Percentiles rank a stretch among this genome's conserved stretches.
Conservation (phyloP, 1,140 invertebrate genomes). For the Tetramorium alpestre region DNA sequence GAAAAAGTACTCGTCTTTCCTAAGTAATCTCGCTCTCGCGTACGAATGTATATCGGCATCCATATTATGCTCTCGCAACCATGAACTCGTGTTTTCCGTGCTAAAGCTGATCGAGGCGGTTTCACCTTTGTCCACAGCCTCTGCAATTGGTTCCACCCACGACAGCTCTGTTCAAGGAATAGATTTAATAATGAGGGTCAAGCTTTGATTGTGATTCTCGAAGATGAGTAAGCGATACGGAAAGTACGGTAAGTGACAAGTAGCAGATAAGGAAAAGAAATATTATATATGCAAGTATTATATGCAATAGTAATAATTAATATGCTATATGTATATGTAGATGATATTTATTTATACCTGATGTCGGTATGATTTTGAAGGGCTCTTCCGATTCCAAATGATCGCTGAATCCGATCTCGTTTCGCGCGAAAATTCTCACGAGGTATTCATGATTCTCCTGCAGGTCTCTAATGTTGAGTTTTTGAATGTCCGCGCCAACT, state of each 20-base stretch:
- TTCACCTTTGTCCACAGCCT: constrained; percentile 87
- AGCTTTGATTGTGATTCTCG: constrained; percentile 5
- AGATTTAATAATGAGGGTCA: not conserved
- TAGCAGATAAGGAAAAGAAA: not conserved
- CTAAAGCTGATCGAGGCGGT: constrained; percentile 92
- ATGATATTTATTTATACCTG: constrained; percentile 87
- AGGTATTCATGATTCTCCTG: constrained; percentile 96
- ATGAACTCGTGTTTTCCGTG: constrained; percentile 96
- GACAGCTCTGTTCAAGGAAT: constrained; percentile 76
- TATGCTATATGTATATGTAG: no score
- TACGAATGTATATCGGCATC: constrained; percentile 96
- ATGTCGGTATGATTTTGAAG: constrained; percentile 92
- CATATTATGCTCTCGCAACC: constrained; percentile 96
- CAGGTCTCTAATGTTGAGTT: constrained; percentile 94
- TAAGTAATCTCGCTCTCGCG: constrained; percentile 92
- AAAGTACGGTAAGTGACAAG: not conserved
- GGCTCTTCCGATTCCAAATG: constrained; percentile 97
- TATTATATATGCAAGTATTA: no score
- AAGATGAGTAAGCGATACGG: not conserved
- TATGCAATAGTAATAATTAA: no score
- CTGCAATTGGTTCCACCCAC: constrained; percentile 87
- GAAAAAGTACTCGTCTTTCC: constrained; percentile 97
- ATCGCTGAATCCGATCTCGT: constrained; percentile 98
- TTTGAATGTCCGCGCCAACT: constrained; percentile 92
- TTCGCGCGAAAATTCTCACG: constrained; percentile 96